Base-by-base conservation (phyloP, 2,888 invertebrate genomes). In the Sarcophaga variegata region DNA sequence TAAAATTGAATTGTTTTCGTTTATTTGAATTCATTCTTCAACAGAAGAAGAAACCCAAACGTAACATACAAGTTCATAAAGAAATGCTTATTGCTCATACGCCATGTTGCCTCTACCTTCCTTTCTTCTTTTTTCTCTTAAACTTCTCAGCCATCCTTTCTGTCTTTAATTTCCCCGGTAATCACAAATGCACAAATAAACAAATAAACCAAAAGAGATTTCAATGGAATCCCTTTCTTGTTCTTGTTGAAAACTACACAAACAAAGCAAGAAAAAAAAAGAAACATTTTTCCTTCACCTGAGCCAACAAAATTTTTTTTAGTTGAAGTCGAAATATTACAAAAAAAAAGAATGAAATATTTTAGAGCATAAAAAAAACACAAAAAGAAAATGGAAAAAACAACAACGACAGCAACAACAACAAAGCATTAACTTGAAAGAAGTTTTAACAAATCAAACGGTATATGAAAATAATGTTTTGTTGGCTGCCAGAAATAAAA, bases 401-500 rank as follows among this genome's bases (percentile, higher is more conserved):
- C 14, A 67, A 77, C 37, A 8, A 37, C 37, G 1, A 8, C 5
- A 27, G 0, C 37, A 37, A 8, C 37, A 37, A 37, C 37, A 37
- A 37, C 37, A 37, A 37, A 37, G 37, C 37, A 37, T 37, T 37
- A 37, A 37, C 27, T 66, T 77, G 22, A 77, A 80, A 77, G 54
- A 76, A 86, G 72, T 86, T 83, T 83, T 77, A 77, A 74, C 83
- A 86, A 86, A 86, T 83, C 83, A 86, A 86, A 83, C 72, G 79
- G 72, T 76, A 76, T 75, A 84, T 80, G 76, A 83, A 83, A 54
- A 81, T 74, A 83, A 84, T 76, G 62, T 75, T 78, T 81, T 87
- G 80, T 63, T 67, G 83, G 72, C 72, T 86, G 86, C 86, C 86
- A 86, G 83, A 85, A 78, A 69, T 64, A 69, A 72, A 64, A 74